phyloP scores from a whole-genome alignment of 2,113 vertebrate genomes.

The Daubentonia madagascariensis region DNA sequence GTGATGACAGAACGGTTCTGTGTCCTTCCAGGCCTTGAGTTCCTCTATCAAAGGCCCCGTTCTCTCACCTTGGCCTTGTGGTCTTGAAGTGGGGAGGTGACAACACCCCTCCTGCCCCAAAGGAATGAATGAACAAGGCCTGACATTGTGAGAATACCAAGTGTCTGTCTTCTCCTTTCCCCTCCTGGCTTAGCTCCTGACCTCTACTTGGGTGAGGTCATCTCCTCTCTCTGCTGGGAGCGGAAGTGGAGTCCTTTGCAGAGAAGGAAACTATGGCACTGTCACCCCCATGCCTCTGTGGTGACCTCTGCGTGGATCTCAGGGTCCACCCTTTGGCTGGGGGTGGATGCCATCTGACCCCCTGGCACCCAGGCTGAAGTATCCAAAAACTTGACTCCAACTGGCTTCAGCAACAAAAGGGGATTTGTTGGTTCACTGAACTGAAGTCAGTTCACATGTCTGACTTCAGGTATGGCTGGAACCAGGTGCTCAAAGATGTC shows the following conservation, averaged over 20 bases:
- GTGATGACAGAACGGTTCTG: neutral
- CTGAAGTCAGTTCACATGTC: neutral
- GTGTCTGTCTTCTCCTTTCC: neutral
- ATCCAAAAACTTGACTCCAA: neutral
- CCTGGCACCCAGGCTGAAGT: neutral
- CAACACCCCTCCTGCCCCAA: neutral
- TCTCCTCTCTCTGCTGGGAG: neutral
- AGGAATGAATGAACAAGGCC: slow-evolving; percentile 47
- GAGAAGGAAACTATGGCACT: neutral
- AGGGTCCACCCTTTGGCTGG: neutral
- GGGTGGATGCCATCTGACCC: neutral
- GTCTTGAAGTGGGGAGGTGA: neutral
- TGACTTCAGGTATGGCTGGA: neutral
- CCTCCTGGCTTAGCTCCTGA: neutral
- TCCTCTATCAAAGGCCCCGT: neutral
- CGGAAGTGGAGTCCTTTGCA: neutral
- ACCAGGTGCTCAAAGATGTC: neutral
- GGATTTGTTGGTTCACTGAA: neutral
- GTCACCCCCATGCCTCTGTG: neutral
- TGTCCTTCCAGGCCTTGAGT: neutral
- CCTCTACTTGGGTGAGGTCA: neutral
- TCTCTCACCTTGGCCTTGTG: slow-evolving; percentile 35
- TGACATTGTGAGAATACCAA: neutral
- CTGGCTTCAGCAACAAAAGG: neutral
- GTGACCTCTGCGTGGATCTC: neutral